Percentiles rank a stretch among this genome's conserved stretches.
Conservation (phyloP, 2,113 vertebrate genomes). For the Hemicordylus capensis region DNA sequence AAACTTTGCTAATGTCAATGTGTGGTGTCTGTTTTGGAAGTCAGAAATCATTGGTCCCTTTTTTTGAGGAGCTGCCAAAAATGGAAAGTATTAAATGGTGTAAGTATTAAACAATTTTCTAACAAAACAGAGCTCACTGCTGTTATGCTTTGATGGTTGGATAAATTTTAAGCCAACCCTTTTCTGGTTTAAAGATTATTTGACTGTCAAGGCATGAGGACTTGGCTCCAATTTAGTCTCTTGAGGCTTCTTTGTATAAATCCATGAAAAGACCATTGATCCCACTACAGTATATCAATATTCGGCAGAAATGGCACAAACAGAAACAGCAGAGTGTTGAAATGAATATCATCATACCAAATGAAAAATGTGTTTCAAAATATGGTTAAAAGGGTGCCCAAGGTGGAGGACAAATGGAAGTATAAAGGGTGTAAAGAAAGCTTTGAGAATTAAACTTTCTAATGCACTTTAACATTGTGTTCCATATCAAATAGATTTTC, state of each 20-base stretch:
- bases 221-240: background rate
- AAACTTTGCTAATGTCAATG: background rate
- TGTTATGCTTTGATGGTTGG: background rate
- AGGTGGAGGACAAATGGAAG: background rate
- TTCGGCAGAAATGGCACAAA: background rate
- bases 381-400: background rate
- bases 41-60: background rate
- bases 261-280: background rate
- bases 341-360: background rate
- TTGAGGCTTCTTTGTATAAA: background rate
- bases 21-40: background rate
- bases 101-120: background rate
- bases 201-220: background rate
- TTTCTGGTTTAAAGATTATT: background rate
- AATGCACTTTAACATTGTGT: background rate
- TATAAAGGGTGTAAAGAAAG: background rate
- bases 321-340: too few species aligned
- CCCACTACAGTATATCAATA: background rate
- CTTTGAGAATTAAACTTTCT: background rate
- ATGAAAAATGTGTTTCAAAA: background rate
- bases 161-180: too few species aligned
- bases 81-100: background rate
- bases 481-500: too few species aligned
- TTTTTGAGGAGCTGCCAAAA: background rate
- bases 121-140: background rate